These are phyloP conservation scores for Neotoxoptera formosana DNA, from an alignment of 1,140 invertebrate genomes.

Conservation along the genomic window DNA sequence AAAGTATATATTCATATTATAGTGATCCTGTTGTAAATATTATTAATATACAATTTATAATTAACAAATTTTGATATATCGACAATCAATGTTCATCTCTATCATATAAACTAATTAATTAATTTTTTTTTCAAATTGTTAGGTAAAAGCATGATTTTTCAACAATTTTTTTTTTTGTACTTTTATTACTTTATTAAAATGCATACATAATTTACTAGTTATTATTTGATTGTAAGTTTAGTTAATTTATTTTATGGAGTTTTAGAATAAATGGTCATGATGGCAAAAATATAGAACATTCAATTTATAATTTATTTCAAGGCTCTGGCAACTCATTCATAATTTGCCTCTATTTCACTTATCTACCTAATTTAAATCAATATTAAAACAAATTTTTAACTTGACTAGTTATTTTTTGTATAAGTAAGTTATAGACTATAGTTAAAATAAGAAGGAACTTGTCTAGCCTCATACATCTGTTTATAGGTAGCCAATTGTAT, in stretches of 20 bases:
- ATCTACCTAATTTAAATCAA: not conserved
- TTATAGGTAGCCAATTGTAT: no score
- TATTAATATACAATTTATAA: not conserved
- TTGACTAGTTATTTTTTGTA: no score
- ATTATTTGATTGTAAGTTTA: not conserved
- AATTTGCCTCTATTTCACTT: not conserved
- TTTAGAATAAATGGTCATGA: not conserved
- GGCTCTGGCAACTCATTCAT: not conserved
- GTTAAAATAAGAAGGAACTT: not conserved
- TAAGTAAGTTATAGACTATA: no score
- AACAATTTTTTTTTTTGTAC: not conserved
- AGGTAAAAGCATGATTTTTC: not conserved
- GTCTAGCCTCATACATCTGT: not conserved
- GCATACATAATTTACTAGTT: not conserved
- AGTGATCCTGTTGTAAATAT: conserved; percentile 23
- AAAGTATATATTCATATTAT: conserved; percentile 7
- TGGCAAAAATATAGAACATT: not conserved
- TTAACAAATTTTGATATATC: not conserved
- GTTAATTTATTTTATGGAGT: not conserved
- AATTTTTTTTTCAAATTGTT: not conserved
- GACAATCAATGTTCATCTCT: not conserved
- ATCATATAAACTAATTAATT: not conserved
- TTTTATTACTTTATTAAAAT: not conserved
- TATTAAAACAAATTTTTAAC: not conserved
- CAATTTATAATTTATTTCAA: not conserved